A percentile compares a stretch with the other conserved stretches of the same genome.
phyloP scores from a whole-genome alignment of 2,888 invertebrate species.

The Drosophila sordidula region DNA sequence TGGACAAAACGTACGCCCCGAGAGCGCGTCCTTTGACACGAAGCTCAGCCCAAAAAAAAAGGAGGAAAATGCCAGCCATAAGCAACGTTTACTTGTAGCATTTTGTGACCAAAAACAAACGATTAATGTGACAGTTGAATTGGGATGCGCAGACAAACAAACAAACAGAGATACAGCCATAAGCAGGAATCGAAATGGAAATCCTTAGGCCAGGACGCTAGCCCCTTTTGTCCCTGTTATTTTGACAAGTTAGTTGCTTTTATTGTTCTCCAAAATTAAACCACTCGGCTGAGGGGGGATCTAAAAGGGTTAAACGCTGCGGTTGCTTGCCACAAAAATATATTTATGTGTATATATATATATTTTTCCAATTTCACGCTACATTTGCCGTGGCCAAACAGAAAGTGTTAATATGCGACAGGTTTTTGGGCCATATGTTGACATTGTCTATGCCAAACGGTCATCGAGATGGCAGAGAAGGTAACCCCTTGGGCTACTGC shows the following conservation, averaged over 20 bases:
- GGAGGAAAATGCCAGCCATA: conserved; percentile 46
- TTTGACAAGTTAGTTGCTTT: conserved; percentile 76
- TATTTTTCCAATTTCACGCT: conserved; percentile 80
- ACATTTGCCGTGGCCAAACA: conserved; percentile 64
- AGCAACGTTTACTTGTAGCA: conserved; percentile 72
- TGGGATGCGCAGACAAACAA: conserved; percentile 62
- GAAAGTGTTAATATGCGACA: conserved; percentile 72
- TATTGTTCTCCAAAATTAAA: conserved; percentile 53
- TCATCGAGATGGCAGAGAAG: not conserved
- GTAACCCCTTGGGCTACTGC: conserved; percentile 2
- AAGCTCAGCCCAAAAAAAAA: conserved; percentile 17
- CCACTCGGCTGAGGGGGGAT: conserved; percentile 48
- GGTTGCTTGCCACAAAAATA: conserved; percentile 28
- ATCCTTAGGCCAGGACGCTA: conserved; percentile 28
- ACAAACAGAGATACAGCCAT: conserved; percentile 23
- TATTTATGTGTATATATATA: conserved; percentile 10
- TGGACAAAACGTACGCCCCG: conserved; percentile 51
- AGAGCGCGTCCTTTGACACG: conserved; percentile 59
- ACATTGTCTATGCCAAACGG: conserved; percentile 16
- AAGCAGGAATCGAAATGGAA: conserved; percentile 25
- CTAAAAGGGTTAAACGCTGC: conserved; percentile 71
- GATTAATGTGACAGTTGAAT: conserved; percentile 83
- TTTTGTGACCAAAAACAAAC: conserved; percentile 80
- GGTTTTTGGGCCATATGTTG: conserved; percentile 67
- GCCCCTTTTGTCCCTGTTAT: conserved; percentile 8